Evolutionary conservation across 2,797 vertebrate species (phyloP), one percentile per base, ranked within the genome.

Genomic region (Gadopsis bispinosus): DNA sequence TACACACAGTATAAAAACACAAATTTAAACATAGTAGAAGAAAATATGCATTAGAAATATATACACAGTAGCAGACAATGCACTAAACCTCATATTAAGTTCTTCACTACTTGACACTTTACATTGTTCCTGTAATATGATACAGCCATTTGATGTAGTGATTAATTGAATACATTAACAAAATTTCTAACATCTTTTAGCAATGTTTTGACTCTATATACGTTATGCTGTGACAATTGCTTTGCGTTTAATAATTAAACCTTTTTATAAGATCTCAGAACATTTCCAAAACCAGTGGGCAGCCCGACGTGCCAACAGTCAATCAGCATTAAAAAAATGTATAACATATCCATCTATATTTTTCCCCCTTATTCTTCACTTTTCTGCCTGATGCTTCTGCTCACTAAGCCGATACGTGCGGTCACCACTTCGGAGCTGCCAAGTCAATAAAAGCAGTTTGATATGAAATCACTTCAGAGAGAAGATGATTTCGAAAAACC

Each of bases 401-500:
- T 69, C 65, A 61, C 16, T 54, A 63, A 80, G 74, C 69, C 76
- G 72, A 63, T 47, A 53, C 8, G 45, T 60, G 68, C 5, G 22
- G 48, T 58, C 72, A 26, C 70, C 55, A 31, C 48, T 75, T 75
- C 51, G 6, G 50, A 69, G 64, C 77, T 55, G 83, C 76, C 64
- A 73, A 83, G 84, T 90, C 86, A 90, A 92, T 93, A 88, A 89
- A 90, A 84, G 80, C 82, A 88, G 89, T 91, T 86, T 83, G 75
- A 92, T 81, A 81, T 87, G 69, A 92, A 90, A 88, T 91, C 68
- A 79, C 79, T 77, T 82, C 79, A 77, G 71, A 77, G 86, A 84
- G 75, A 45, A 41, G 75, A 90, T 83, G 86, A 87, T 88, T 90
- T 85, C 84, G 60, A 73, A 73, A 83, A 51, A n/a, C 11, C 65